Evolutionary conservation across 2,888 invertebrate genomes (phyloP).

Genomic region (Itoplectis maculator): DNA sequence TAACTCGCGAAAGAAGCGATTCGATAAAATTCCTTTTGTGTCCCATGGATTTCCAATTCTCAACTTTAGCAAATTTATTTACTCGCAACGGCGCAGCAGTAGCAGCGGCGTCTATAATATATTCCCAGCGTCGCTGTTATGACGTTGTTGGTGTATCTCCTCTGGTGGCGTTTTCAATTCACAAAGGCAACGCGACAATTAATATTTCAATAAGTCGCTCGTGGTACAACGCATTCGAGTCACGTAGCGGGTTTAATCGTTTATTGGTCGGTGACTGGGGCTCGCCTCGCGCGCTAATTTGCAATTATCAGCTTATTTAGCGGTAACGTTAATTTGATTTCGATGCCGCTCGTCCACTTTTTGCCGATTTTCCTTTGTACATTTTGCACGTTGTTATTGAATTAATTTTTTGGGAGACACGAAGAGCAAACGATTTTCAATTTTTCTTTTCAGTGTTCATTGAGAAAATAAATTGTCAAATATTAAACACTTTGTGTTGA

Average conservation of each 20-base stretch:
- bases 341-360: background rate
- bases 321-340: background rate
- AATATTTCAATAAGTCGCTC: background rate
- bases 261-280: background rate
- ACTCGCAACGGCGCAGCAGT: too few species aligned
- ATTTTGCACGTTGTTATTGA: too few species aligned
- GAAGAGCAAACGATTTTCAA: too few species aligned
- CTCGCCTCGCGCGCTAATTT: background rate
- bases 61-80: background rate
- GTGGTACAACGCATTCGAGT: constrained; percentile 9
- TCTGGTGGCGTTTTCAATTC: background rate
- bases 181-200: background rate
- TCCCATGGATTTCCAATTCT: background rate
- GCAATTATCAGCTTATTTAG: background rate
- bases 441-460: too few species aligned
- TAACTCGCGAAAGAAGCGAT: background rate
- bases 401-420: too few species aligned
- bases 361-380: too few species aligned
- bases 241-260: constrained; percentile 11
- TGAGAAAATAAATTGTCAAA: too few species aligned
- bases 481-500: too few species aligned
- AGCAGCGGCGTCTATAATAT: background rate
- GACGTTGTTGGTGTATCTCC: background rate
- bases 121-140: background rate
- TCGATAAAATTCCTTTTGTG: background rate